phyloP scores from a whole-genome alignment of 2,797 vertebrate species.

The Leptodactylus fallax region DNA sequence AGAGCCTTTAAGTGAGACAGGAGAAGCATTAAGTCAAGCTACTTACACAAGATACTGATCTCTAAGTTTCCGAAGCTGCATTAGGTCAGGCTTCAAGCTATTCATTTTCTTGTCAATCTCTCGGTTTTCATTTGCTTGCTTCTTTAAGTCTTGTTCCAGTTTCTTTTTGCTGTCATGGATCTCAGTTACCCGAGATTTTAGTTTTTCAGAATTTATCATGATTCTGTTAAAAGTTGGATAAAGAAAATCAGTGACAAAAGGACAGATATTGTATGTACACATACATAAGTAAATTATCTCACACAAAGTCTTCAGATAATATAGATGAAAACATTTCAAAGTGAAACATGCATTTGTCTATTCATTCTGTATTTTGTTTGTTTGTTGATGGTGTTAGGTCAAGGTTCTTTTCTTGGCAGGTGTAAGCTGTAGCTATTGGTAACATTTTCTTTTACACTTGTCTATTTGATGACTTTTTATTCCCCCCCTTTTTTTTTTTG shows the following conservation, averaged over 20 bases:
- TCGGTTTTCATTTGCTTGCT: slow-evolving; percentile 83
- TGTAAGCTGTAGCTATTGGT: too few relatives aligned
- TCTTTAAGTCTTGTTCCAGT: slow-evolving; percentile 89
- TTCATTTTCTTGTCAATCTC: slow-evolving; percentile 92
- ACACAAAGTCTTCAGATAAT: neutral
- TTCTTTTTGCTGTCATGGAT: slow-evolving; percentile 91
- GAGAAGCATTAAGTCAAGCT: neutral
- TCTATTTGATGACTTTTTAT: too few relatives aligned
- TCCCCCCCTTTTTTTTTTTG: too few relatives aligned
- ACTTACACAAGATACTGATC: slow-evolving; percentile 92
- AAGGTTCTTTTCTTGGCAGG: too few relatives aligned
- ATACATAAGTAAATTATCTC: neutral
- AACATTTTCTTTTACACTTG: too few relatives aligned
- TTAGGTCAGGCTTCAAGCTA: slow-evolving; percentile 89
- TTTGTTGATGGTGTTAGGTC: too few relatives aligned
- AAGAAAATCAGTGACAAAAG: slow-evolving; percentile 31
- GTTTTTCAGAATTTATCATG: slow-evolving; percentile 86
- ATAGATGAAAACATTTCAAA: neutral
- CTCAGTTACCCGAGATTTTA: slow-evolving; percentile 87
- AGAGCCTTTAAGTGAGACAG: neutral
- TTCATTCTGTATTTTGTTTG: too few relatives aligned
- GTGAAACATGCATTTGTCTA: too few relatives aligned
- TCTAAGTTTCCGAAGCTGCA: slow-evolving; percentile 89
- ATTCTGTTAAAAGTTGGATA: slow-evolving; percentile 73
- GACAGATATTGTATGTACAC: neutral